Base-by-base conservation (phyloP, 2,797 vertebrate species). In the Acanthis flammea region DNA sequence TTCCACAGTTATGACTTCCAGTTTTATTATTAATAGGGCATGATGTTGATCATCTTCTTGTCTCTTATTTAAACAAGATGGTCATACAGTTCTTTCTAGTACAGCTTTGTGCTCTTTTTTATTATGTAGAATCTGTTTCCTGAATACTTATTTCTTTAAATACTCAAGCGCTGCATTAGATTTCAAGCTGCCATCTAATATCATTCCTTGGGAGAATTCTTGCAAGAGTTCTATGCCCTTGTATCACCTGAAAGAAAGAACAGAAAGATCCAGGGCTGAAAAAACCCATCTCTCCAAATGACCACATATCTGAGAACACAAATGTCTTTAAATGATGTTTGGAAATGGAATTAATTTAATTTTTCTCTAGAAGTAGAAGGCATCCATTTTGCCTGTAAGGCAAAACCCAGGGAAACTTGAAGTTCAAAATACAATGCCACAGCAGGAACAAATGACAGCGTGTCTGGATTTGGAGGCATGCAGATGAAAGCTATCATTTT, bases 41-140 rank as follows among this genome's bases (percentile, higher is more conserved):
- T 86, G 88, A 94, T 96, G 89, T 55, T 94, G 89, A 95, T 95
- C 54, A 62, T 96, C 78, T 45, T 91, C 82, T 95, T 76, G 67
- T 89, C 61, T 94, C 88, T 95, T 95, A 97, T 94, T 95, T 92
- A 91, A 96, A 96, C 93, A 97, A 96, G 91, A 96, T 94, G 92
- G 42, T 45, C 42, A 57, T 77, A 54, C 18, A 2, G 19, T 70
- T 95, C 63, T 89, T 90, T 91, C 94, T 84, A 75, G 47, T 75
- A 55, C 10, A 81, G 44, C 17, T 21, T 71, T 92, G 41, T 82
- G 65, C n/a, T 94, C 63, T 92, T 85, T 88, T 95, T 89, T 86
- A 86, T 54, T 71, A 42, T 0, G 0, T 30, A 67, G 54, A 91
- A 48, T 92, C 71, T 87, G 21, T 86, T 93, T 95, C 61, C 50